Conservation (phyloP, 2,888 invertebrate genomes). For the Ornithoptera priamus region DNA sequence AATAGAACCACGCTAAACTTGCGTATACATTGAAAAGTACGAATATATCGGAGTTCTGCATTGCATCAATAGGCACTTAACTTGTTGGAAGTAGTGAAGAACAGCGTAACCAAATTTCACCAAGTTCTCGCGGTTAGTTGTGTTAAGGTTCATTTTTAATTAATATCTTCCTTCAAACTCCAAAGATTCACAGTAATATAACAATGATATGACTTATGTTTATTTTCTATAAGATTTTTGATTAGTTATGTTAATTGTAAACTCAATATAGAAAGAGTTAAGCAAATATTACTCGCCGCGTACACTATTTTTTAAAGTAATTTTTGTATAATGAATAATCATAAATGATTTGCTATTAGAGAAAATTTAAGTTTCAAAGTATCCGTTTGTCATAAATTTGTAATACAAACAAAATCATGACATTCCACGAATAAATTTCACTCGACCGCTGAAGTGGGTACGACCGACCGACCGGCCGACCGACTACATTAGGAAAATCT, state of each 20-base stretch:
- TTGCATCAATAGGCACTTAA: conserved; percentile 20
- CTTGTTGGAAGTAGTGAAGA: conserved; percentile 8
- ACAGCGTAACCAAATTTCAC: conserved; percentile 4
- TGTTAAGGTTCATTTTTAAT: background rate
- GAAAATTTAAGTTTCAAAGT: conserved; percentile 1
- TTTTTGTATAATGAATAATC: background rate
- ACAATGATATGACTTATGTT: too few species aligned
- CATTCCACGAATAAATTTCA: conserved; percentile 13
- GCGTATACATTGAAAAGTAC: conserved; percentile 17
- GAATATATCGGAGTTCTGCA: conserved; percentile 21
- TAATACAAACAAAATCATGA: conserved; percentile 17
- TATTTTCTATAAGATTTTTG: too few species aligned
- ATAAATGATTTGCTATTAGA: background rate
- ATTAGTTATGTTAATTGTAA: too few species aligned
- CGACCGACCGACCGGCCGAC: background rate
- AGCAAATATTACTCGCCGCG: background rate
- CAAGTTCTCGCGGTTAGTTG: background rate
- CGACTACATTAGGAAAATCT: conserved; percentile 14
- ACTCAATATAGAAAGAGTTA: too few species aligned
- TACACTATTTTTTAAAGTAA: too few species aligned
- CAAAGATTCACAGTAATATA: too few species aligned
- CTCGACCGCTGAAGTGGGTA: conserved; percentile 9
- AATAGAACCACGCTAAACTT: conserved; percentile 21
- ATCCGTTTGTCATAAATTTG: conserved; percentile 5
- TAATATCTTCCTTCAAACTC: too few species aligned